Evolutionary conservation across 1,140 invertebrate species (phyloP), one percentile per base, ranked within the genome.

Genomic region (Neodiprion fabricii): DNA sequence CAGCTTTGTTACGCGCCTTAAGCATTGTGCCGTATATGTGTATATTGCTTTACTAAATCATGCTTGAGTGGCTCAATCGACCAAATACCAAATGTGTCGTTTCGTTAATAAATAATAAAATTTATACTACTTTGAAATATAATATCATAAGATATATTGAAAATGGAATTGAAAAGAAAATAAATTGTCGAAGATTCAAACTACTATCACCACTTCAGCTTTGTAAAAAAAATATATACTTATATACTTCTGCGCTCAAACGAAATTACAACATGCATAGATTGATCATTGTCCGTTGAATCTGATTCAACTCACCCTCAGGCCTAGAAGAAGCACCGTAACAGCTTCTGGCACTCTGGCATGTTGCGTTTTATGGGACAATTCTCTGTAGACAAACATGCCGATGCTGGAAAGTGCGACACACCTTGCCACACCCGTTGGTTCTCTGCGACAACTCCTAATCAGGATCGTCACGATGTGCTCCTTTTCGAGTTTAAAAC

Each of bases 371-470:
- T 91, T 90, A 81, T 93, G 91, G 7, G 89, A 90, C 1, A 96
- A 85, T 85, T 96, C 94, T 84, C 94, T 90, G 79, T 96, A 95
- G 40, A 96, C 87, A 88, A 94, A 97, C 82, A 97, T 94, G 9
- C 95, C 95, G 67, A 99, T 91, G 76, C 95, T 94, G 66, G 95
- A 96, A 3, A 99, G 89, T 21, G 96, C 96, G 76, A 98, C 94
- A 83, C 96, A 98, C 73, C 97, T 92, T 21, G 97, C 97, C 80
- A 95, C 91, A 49, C 95, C 96, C 66, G 95, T 94, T 74, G 96
- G 95, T 89, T 99, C 97, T 48, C 93, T 90, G 74, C 96, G 94
- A 70, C 96, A 97, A 80, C 94, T 94, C 81, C 94, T 92, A 71
- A 98, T 89, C 71, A 99, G 89, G 79, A 97, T 95, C 83, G 94